Base-by-base conservation (phyloP, 2,888 invertebrate genomes). In the Celastrina argiolus region DNA sequence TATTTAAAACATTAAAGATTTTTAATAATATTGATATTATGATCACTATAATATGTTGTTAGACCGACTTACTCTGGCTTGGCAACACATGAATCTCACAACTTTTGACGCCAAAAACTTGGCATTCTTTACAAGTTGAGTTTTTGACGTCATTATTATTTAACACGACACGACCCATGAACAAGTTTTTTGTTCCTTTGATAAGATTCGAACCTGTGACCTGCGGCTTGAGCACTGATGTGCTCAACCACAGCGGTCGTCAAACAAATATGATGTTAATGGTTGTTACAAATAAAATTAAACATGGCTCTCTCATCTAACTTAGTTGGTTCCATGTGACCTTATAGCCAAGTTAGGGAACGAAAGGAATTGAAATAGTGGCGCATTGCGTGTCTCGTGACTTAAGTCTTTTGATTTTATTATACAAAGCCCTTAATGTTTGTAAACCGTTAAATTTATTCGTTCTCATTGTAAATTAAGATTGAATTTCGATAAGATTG, bases 351-450 rank as follows among this genome's bases (percentile, higher is more conserved):
- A 51, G 14, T 36, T 22, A 66, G 66, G 26, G 16, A 16, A 28
- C 56, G 28, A 16, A 28, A 63, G 56, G 63, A 41, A 63, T 66
- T 31, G 39, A 63, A 63, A 63, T 63, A 56, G 41, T 64, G 14
- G 56, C 34, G 66, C 66, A 66, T 56, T 63, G 66, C 63, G 66
- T 66, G 61, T 61, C 22, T 61, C 39, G n/a, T 31, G 45, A 18
- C 22, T 18, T 14, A 16, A 28, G 41, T 63, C 63, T 26, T 41
- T 26, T 10, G 14, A n/a, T 22, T 61, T 34, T 16, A 36, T 34
- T 39, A 61, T 36, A 36, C 36, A 31, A 39, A 10, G 14, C 18
- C 18, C 14, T 22, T 22, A 36, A 36, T 10, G 18, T 18, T 18
- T 39, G 34, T 18, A 39, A 39, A 14, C 34, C 61, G 22, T 10